Evolutionary conservation across 2,113 vertebrate genomes (phyloP).

Genomic region (Perca flavescens): DNA sequence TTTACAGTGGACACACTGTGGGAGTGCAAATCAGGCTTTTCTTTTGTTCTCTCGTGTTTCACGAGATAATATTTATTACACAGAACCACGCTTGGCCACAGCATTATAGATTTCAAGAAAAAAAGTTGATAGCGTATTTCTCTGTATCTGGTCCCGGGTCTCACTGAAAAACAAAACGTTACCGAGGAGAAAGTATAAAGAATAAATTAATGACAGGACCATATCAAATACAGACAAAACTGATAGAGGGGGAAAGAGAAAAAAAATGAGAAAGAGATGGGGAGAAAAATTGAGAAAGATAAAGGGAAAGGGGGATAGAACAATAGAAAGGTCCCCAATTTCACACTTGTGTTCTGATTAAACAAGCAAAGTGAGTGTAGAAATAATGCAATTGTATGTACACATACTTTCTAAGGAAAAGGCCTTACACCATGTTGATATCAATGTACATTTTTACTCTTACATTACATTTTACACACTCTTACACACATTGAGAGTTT

Average conservation of each 20-base stretch:
- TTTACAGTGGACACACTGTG: neutral
- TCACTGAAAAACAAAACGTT: neutral
- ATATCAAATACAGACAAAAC: neutral
- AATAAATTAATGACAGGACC: neutral
- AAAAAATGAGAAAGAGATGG: neutral
- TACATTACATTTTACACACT: no score
- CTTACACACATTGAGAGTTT: no score
- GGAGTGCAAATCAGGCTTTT: neutral
- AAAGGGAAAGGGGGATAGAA: neutral
- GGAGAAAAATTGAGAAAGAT: neutral
- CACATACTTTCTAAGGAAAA: neutral
- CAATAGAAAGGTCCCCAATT: neutral
- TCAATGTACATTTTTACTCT: no score
- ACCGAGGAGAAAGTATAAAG: neutral
- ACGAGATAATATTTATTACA: neutral
- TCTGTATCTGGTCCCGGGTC: neutral
- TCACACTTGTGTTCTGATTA: neutral
- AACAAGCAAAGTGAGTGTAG: neutral
- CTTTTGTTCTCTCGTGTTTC: neutral
- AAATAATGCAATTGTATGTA: no score
- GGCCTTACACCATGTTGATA: neutral
- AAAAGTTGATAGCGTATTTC: neutral
- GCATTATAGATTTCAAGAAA: neutral
- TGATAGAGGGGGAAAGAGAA: neutral
- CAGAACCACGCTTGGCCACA: neutral